Base-by-base conservation (phyloP, 2,888 invertebrate genomes). In the Notodonta dromedarius region DNA sequence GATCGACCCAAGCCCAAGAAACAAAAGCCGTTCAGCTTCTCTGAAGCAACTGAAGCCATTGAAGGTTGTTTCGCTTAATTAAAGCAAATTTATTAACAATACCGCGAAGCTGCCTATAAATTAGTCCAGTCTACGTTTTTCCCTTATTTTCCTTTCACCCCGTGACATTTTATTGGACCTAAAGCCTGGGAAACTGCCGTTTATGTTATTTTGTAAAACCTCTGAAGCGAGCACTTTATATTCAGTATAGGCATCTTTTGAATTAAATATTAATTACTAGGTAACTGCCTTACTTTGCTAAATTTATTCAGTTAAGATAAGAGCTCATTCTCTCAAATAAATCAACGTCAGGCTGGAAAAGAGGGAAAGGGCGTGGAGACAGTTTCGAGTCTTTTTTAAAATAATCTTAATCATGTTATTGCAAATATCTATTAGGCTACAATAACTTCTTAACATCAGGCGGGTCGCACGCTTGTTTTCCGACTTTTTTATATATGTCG, bases 81-180 rank as follows among this genome's bases (percentile, higher is more conserved):
- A 68, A 58, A 64, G 54, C 64, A 61, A 70, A 71, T 67, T 65
- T 57, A 65, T 48, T 60, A 71, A 71, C 65, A 75, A 77, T 67
- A 62, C 66, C 67, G 65, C 66, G 59, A 62, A 71, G 68, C 71
- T 71, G 72, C 71, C 67, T 69, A 69, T 74, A 73, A 74, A 76
- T 75, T 73, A 73, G 70, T 65, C 60, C 63, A 60, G 66, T 67
- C 68, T 68, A 61, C 58, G 56, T 56, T 58, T 63, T 63, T 57
- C 60, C 55, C 69, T 67, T 69, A 69, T 66, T 74, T 77, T 70
- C 59, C 56, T 64, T 60, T 66, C 46, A 62, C 63, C 61, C 40
- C 60, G 62, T 60, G 57, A 60, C 66, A 61, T 71, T 73, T 71
- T 61, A 66, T 63, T 66, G 64, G 54, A 44, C 53, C 66, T 64